Base-by-base conservation (phyloP, 2,888 invertebrate species). In the Meandrusa payeni region DNA sequence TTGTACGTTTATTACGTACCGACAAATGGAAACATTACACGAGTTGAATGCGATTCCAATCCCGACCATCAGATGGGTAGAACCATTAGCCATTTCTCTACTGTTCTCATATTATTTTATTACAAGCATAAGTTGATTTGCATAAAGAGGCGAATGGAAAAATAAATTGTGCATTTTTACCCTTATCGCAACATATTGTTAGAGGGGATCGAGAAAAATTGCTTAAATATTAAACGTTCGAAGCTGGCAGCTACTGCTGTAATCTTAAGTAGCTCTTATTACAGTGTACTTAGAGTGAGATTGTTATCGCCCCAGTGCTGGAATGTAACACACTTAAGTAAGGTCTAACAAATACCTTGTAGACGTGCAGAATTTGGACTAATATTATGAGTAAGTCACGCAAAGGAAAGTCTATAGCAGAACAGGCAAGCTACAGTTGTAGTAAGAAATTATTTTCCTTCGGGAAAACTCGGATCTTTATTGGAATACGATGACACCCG, bases 321-420 rank as follows among this genome's bases (percentile, higher is more conserved):
- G 15, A 1, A 9, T 12, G 29, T 29, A 29, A 29, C 29, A 29
- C 55, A 66, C 66, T 64, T 59, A 55, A 47, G 54, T 54, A 52
- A 61, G 58, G 62, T 59, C 61, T 69, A 61, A 66, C 69, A 67
- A 69, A 70, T 72, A 67, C 62, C 65, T 66, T 68, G 58, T 47
- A 59, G 60, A 52, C 51, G 56, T 57, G 47, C 44, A 40, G 54
- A 66, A 71, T 72, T 67, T 28, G 7, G 7, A 29, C 15, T 10
- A 9, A 10, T 24, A 7, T 5, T 69, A 68, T 68, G 64, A 62
- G 57, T 52, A 49, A 52, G 56, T 55, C 55, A 48, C n/a, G n/a
- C n/a, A n/a, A n/a, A n/a, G n/a, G n/a, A n/a, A n/a, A n/a, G n/a
- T n/a, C n/a, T n/a, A n/a, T n/a, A n/a, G n/a, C n/a, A n/a, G n/a